These are phyloP conservation scores for Zelostemma sp. DNA, from an alignment of 1,140 invertebrate genomes.

Conservation along the genomic window DNA sequence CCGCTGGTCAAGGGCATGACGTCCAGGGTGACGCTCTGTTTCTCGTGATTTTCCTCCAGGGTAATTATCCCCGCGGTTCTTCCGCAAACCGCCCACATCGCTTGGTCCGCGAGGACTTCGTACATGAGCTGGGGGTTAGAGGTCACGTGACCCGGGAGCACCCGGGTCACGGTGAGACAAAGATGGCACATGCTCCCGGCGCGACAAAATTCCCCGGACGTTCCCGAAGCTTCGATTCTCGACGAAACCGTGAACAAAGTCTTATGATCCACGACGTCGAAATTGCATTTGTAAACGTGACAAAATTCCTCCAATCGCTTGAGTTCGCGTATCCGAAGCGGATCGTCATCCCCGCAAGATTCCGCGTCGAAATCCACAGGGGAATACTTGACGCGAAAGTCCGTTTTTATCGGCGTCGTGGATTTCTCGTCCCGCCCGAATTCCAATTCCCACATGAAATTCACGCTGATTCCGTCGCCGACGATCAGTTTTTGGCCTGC, in stretches of 20 bases:
- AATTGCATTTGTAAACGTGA: conserved; percentile 70
- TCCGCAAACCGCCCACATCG: conserved; percentile 92
- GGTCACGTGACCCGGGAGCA: conserved; percentile 60
- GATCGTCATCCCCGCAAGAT: conserved; percentile 55
- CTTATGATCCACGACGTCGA: conserved; percentile 61
- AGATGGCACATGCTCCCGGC: conserved; percentile 90
- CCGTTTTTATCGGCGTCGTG: conserved; percentile 75
- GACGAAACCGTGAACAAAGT: conserved; percentile 88
- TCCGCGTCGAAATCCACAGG: conserved; percentile 63
- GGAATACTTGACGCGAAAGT: conserved; percentile 78
- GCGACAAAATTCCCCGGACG: conserved; percentile 89
- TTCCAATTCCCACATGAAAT: conserved; percentile 87
- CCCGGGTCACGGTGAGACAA: conserved; percentile 79
- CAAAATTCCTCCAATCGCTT: conserved; percentile 60
- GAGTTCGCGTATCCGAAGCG: conserved; percentile 64
- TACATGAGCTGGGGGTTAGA: conserved; percentile 87
- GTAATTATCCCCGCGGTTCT: conserved; percentile 88
- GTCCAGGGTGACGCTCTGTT: conserved; percentile 84
- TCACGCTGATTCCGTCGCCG: conserved; percentile 78
- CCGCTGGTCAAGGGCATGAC: conserved; percentile 93
- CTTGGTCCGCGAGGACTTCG: conserved; percentile 91
- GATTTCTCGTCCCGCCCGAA: conserved; percentile 73
- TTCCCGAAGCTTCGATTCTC: conserved; percentile 83
- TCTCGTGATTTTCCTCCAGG: conserved; percentile 77
- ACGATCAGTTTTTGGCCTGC: conserved; percentile 73